These are phyloP conservation scores for Pseudolaguvia tuberculata DNA, from an alignment of 2,113 vertebrate species.

Conservation along the genomic window DNA sequence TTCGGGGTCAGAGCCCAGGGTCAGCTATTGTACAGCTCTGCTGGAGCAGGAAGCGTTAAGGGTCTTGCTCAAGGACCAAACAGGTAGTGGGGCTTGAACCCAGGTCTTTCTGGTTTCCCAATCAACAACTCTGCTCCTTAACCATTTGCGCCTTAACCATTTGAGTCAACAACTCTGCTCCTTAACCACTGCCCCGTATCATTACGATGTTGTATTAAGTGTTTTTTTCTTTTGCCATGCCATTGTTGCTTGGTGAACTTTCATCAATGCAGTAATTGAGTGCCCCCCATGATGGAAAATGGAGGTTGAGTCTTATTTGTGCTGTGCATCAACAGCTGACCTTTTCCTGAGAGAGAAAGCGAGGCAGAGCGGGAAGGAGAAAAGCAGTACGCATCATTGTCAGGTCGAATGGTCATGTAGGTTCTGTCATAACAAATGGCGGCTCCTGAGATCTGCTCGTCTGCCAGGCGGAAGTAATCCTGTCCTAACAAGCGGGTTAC, in stretches of 20 bases:
- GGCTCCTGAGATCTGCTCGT: constrained; percentile 8
- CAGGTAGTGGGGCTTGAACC: no score
- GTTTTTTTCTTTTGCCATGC: constrained; percentile 15
- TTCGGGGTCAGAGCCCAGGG: no score
- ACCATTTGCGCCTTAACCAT: no score
- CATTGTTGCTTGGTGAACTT: constrained; percentile 40
- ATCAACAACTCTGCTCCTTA: no score
- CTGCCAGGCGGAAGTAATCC: constrained; percentile 17
- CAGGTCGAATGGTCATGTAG: constrained; percentile 17
- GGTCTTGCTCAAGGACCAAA: no score
- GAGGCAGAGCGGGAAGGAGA: not conserved
- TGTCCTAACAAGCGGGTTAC: constrained; percentile 22
- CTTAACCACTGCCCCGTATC: not conserved
- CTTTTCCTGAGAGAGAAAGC: constrained; percentile 25
- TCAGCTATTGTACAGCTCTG: no score
- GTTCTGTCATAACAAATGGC: constrained; percentile 38
- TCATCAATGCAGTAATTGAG: constrained; percentile 44
- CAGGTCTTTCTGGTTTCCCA: no score
- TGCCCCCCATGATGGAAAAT: constrained; percentile 20
- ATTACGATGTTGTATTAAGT: not conserved
- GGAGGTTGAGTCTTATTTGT: constrained; percentile 39
- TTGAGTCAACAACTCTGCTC: not conserved
- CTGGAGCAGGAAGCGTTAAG: no score
- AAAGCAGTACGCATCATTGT: constrained; percentile 15
- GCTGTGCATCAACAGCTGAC: constrained; percentile 29